Conservation (phyloP, 2,113 vertebrate genomes). For the Dicentrarchus labrax region DNA sequence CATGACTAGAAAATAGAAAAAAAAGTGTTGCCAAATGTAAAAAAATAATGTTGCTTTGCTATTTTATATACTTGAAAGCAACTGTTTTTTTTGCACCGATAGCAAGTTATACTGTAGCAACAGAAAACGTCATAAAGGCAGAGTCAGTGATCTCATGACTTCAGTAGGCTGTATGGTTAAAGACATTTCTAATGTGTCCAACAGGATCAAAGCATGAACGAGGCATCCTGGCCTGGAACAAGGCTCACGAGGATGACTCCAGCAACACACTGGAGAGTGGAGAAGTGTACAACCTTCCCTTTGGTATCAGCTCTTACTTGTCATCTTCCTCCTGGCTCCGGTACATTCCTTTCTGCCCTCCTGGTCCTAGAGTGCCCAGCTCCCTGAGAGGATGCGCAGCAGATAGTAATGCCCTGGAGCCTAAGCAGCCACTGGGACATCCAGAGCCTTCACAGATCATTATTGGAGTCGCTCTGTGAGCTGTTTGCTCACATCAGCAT, state of each 20-base stretch:
- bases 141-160: neutral
- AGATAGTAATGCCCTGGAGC: constrained; percentile 47
- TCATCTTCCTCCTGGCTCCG: constrained; percentile 82
- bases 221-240: constrained; percentile 90
- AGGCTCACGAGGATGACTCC: constrained; percentile 78
- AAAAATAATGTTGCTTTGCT: neutral
- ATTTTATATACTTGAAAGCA: neutral
- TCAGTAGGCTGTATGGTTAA: neutral
- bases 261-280: constrained; percentile 74
- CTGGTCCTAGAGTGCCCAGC: constrained; percentile 31
- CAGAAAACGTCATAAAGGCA: neutral
- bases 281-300: constrained; percentile 91
- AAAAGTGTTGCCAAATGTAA: neutral
- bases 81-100: neutral
- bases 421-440: constrained; percentile 57
- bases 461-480: constrained; percentile 69
- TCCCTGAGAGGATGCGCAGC: constrained; percentile 11
- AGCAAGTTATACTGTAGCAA: neutral
- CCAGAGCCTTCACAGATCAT: constrained; percentile 69
- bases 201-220: constrained; percentile 91
- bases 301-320: constrained; percentile 85
- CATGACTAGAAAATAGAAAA: neutral
- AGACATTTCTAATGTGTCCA: constrained; percentile 27
- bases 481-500: neutral
- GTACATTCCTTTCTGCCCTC: constrained; percentile 90